These are phyloP conservation scores for Moxostoma hubbsi DNA, from an alignment of 2,797 vertebrate genomes.

Conservation along the genomic window DNA sequence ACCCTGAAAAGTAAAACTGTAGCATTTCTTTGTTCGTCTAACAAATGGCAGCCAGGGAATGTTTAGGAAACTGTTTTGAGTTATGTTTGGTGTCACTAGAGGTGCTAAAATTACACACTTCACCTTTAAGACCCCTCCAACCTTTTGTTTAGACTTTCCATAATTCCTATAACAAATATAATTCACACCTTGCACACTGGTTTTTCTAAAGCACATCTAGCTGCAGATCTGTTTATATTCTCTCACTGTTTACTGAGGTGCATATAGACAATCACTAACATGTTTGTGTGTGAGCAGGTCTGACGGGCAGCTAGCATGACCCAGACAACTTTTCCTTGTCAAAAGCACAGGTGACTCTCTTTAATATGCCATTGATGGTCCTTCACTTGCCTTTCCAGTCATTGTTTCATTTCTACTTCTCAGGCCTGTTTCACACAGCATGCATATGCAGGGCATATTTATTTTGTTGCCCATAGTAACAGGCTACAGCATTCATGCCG, in stretches of 20 bases:
- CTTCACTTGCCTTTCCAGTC: slow-evolving; percentile 2
- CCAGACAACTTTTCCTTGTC: slow-evolving; percentile 32
- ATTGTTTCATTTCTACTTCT: slow-evolving; percentile 1
- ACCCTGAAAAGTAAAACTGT: too few relatives aligned
- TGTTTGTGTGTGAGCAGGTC: slow-evolving; percentile 15
- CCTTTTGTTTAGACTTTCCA: too few relatives aligned
- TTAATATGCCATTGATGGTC: slow-evolving; percentile 56
- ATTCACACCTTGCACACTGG: not conserved
- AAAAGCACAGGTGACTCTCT: slow-evolving; percentile 57
- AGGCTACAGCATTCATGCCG: not conserved
- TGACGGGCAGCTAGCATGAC: slow-evolving; percentile 58
- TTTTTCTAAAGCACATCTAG: slow-evolving; percentile 43
- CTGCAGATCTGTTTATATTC: slow-evolving; percentile 23
- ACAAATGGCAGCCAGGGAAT: too few relatives aligned
- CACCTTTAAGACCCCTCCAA: too few relatives aligned
- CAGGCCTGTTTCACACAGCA: slow-evolving; percentile 33
- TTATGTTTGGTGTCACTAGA: too few relatives aligned
- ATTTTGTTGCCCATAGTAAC: not conserved
- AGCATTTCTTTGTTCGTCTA: too few relatives aligned
- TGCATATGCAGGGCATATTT: not conserved
- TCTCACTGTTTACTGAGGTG: slow-evolving; percentile 29
- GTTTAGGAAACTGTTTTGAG: too few relatives aligned
- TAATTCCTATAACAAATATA: too few relatives aligned
- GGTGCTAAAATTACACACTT: too few relatives aligned
- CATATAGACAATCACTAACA: slow-evolving; percentile 38